Base-by-base conservation (phyloP, 2,797 vertebrate species). In the Miichthys miiuy region DNA sequence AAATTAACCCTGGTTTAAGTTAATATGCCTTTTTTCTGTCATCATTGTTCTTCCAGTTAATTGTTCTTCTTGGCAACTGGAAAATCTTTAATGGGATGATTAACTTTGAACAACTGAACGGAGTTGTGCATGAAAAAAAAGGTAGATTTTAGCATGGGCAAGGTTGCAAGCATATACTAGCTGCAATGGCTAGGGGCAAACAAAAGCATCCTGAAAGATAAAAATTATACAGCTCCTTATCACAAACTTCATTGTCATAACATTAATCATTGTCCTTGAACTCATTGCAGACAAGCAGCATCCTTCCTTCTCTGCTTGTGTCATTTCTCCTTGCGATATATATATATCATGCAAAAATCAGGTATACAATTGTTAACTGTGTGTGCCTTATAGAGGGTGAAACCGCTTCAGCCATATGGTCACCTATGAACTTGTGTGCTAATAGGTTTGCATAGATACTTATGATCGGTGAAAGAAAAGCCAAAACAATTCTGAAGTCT, bases 201-300 rank as follows among this genome's bases (percentile, higher is more conserved):
- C 42, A 25, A n/a, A 5, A 51, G 16, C 17, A 34, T 44, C 34
- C 20, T 2, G 4, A 16, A 25, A 30, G 1, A 2, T 41, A 30
- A 30, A 16, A 62, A 41, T 27, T 48, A 64, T 70, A 78, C 6
- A 27, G 27, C 57, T 17, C 67, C 61, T 79, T 76, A 78, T 74
- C 61, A 21, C 7, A 41, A 13, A 11, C 23, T 58, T 50, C 30
- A 41, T 3, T 55, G 30, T 44, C 44, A 50, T 56, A 21, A 68
- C 41, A 48, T 58, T 62, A 56, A 51, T 46, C 56, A 41, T 27
- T 71, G 67, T 51, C 65, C 65, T 65, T 61, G 69, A 56, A 23
- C 23, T 34, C 9, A 18, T 14, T 48, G 41, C 47, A 67, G 34
- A 5, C 41, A 30, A 52, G 18, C 5, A 69, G 50, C 62, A 75